Conservation (phyloP, 1,140 invertebrate genomes). For the Caenorhabditis briggsae region DNA sequence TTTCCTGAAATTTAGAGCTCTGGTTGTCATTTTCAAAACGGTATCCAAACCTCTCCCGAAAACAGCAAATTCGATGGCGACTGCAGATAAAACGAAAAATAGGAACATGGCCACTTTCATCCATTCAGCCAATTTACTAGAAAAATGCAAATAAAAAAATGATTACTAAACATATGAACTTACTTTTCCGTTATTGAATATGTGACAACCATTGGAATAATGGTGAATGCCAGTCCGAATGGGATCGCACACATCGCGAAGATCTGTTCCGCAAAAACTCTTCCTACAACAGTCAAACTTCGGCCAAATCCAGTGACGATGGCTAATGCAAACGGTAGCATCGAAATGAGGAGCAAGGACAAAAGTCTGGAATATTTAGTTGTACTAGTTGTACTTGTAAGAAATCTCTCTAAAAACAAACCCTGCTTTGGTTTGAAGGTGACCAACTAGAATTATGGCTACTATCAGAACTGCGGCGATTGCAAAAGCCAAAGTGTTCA, state of each 20-base stretch:
- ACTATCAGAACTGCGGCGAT: conserved; percentile 36
- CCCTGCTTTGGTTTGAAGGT: conserved; percentile 31
- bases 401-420: not conserved
- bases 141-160: conserved; percentile 21
- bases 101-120: conserved; percentile 57
- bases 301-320: conserved; percentile 59
- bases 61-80: conserved; percentile 59
- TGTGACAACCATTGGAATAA: conserved; percentile 58
- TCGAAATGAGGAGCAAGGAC: conserved; percentile 2
- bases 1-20: conserved; percentile 19
- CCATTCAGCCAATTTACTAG: conserved; percentile 61
- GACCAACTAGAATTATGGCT: conserved; percentile 22
- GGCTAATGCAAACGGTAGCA: conserved; percentile 59
- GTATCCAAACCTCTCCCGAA: conserved; percentile 54
- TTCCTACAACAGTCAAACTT: conserved; percentile 59
- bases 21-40: not conserved
- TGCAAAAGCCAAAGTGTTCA: conserved; percentile 58
- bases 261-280: conserved; percentile 63
- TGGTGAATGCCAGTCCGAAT: conserved; percentile 54
- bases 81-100: conserved; percentile 45
- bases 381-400: not conserved
- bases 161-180: not conserved
- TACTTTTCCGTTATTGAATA: conserved; percentile 61
- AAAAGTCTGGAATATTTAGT: not conserved
- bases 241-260: conserved; percentile 41